phyloP scores from a whole-genome alignment of 1,140 invertebrate species.

The Chymomyza costata region DNA sequence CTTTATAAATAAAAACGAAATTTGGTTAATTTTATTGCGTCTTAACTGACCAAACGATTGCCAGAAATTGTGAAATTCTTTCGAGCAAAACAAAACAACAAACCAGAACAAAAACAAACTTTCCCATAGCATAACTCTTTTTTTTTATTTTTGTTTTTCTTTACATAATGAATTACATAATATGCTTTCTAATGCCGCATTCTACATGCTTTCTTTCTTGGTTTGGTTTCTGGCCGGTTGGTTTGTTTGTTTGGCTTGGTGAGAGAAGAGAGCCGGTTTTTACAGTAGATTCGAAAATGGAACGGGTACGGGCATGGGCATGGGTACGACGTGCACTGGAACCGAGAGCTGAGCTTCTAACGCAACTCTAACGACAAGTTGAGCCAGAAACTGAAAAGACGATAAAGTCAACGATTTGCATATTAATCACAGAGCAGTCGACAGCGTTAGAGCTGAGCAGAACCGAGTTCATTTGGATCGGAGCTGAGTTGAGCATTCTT shows the following conservation, averaged over 20 bases:
- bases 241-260: conserved; percentile 22
- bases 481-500: conserved; percentile 45
- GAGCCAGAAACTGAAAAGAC: conserved; percentile 12
- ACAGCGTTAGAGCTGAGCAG: conserved; percentile 23
- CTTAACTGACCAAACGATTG: conserved; percentile 19
- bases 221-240: conserved; percentile 24
- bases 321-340: too few relatives aligned
- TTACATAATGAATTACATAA: conserved; percentile 43
- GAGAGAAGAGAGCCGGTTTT: conserved; percentile 62
- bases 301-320: too few relatives aligned
- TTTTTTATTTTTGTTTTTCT: too few relatives aligned
- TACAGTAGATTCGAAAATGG: conserved; percentile 5
- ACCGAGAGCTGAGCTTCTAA: conserved; percentile 38
- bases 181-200: conserved; percentile 46
- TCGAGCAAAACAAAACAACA: conserved; percentile 35
- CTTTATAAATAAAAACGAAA: conserved; percentile 5
- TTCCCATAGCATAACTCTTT: too few relatives aligned
- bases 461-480: conserved; percentile 13
- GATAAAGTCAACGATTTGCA: conserved; percentile 22
- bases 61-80: conserved; percentile 37
- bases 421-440: conserved; percentile 33
- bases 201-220: conserved; percentile 55
- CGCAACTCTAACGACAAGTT: conserved; percentile 51
- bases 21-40: conserved; percentile 30
- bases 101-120: conserved; percentile 20